Percentiles rank a stretch among this genome's conserved stretches.
Conservation (phyloP, 2,888 invertebrate species). For the Agriopis aurantiaria region DNA sequence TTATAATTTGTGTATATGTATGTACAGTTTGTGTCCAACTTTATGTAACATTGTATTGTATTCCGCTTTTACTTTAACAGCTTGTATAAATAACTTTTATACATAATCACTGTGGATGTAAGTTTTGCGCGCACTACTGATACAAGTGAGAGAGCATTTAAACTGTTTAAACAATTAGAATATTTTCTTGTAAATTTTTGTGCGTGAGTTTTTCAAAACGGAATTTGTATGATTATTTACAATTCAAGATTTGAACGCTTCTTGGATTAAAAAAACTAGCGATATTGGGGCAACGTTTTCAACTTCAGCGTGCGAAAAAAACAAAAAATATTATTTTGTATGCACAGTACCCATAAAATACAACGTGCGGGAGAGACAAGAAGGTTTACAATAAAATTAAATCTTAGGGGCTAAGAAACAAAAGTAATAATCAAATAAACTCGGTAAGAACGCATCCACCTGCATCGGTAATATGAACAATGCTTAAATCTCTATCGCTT, state of each 20-base stretch:
- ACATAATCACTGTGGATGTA: conserved; percentile 46
- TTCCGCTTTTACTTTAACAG: conserved; percentile 53
- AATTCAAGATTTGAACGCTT: too few relatives aligned
- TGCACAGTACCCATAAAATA: background rate
- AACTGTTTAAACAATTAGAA: conserved; percentile 31
- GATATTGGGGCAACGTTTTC: too few relatives aligned
- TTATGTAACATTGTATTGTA: conserved; percentile 40
- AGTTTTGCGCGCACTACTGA: background rate
- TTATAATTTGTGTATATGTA: conserved; percentile 36
- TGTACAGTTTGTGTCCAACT: conserved; percentile 40
- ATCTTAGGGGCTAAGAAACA: too few relatives aligned
- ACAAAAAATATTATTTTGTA: background rate
- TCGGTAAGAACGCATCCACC: too few relatives aligned
- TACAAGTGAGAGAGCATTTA: conserved; percentile 1
- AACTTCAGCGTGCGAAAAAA: too few relatives aligned
- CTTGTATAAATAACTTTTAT: conserved; percentile 68
- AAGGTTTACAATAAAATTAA: too few relatives aligned
- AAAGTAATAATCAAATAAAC: too few relatives aligned
- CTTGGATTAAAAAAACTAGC: too few relatives aligned
- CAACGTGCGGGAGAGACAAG: too few relatives aligned
- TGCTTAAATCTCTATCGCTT: conserved; percentile 51
- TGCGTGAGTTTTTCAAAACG: background rate
- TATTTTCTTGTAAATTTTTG: background rate
- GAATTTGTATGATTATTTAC: too few relatives aligned
- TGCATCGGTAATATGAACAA: too few relatives aligned